These are phyloP conservation scores for Ophraella communa DNA, from an alignment of 2,888 invertebrate species.

Conservation along the genomic window DNA sequence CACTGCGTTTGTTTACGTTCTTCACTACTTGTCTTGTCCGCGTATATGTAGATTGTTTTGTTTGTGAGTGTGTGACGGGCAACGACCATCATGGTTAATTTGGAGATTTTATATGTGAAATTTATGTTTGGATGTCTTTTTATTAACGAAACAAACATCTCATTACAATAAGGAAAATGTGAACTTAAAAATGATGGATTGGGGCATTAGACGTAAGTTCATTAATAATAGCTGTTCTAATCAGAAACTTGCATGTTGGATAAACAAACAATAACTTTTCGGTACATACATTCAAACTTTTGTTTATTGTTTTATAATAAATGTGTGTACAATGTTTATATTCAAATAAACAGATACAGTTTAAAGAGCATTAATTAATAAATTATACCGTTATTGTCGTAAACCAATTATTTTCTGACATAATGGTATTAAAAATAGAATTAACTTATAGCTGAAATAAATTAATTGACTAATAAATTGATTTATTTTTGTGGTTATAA, in stretches of 20 bases:
- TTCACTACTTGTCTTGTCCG: too few relatives aligned
- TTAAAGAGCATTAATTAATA: too few relatives aligned
- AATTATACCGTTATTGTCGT: too few relatives aligned
- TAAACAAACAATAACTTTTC: neutral
- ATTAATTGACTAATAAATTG: too few relatives aligned
- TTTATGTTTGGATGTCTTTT: slow-evolving; percentile 5
- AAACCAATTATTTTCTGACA: too few relatives aligned
- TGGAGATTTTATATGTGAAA: neutral
- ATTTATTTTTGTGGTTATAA: too few relatives aligned
- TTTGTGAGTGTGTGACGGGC: slow-evolving; percentile 6
- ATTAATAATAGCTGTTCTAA: neutral
- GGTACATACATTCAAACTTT: too few relatives aligned
- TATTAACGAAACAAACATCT: neutral
- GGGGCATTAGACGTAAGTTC: slow-evolving; percentile 75
- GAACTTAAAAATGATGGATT: slow-evolving; percentile 70
- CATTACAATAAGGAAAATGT: slow-evolving; percentile 27
- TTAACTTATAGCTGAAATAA: too few relatives aligned
- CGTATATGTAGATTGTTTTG: too few relatives aligned
- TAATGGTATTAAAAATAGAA: too few relatives aligned
- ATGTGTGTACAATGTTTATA: neutral
- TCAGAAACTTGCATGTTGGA: neutral
- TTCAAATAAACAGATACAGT: too few relatives aligned
- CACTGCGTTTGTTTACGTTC: slow-evolving; percentile 9
- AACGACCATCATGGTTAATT: slow-evolving; percentile 2
- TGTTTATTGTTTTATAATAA: too few relatives aligned